A percentile compares a stretch with the other conserved stretches of the same genome.
These are phyloP conservation scores for Reticulitermes speratus DNA, from an alignment of 1,140 invertebrate species.

Conservation along the genomic window DNA sequence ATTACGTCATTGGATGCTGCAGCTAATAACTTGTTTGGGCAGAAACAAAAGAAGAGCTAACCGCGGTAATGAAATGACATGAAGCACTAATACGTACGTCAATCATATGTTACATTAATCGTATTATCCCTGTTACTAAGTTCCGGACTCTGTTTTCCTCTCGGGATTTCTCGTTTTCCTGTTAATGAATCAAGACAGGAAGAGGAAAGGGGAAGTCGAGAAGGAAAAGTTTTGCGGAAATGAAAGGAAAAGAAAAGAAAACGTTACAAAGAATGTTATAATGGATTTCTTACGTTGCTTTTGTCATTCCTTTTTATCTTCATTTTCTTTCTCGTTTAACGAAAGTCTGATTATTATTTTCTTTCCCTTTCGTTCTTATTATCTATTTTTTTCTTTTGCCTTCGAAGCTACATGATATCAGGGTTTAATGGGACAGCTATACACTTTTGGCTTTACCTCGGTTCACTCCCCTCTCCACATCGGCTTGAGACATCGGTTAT, in stretches of 20 bases:
- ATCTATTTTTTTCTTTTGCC: not conserved
- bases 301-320: not conserved
- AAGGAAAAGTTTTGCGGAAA: slow-evolving; percentile 15
- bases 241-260: slow-evolving; percentile 1
- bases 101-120: slow-evolving; percentile 19
- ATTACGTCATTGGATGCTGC: not conserved
- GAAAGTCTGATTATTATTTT: slow-evolving; percentile 6
- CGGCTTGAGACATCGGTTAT: not conserved
- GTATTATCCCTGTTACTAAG: slow-evolving; percentile 9
- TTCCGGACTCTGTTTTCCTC: not conserved
- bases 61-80: slow-evolving; percentile 13
- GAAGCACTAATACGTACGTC: not conserved
- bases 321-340: not conserved
- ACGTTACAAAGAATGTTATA: slow-evolving; percentile 8
- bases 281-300: not conserved
- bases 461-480: not conserved
- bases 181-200: slow-evolving; percentile 7
- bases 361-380: not conserved
- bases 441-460: slow-evolving; percentile 12
- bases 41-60: not conserved
- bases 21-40: not conserved
- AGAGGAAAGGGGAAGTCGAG: not conserved
- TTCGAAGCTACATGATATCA: slow-evolving; percentile 1
- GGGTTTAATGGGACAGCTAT: not conserved
- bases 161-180: slow-evolving; percentile 1